These are phyloP conservation scores for Geotrypetes seraphini DNA, from an alignment of 2,797 vertebrate species.

Conservation along the genomic window DNA sequence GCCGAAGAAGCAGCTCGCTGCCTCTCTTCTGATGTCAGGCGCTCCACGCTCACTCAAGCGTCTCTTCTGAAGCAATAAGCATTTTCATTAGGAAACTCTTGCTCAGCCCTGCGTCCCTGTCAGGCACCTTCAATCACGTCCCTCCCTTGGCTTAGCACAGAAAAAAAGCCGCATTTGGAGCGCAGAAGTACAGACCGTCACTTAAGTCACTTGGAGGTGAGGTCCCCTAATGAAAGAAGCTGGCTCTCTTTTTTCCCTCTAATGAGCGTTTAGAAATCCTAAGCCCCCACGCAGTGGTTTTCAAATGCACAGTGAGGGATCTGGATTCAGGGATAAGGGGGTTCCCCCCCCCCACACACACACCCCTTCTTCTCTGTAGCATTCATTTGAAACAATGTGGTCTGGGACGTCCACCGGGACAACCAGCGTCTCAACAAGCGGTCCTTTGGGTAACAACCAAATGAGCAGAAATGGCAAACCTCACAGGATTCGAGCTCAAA, in stretches of 20 bases:
- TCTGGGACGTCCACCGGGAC: too few species aligned
- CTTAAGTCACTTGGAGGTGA: too few species aligned
- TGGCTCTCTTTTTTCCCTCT: background rate
- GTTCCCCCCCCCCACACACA: slow-evolving; percentile 14
- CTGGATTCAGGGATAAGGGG: slow-evolving; percentile 4
- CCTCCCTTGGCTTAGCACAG: too few species aligned
- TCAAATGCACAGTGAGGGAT: slow-evolving; percentile 21
- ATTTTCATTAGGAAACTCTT: too few species aligned
- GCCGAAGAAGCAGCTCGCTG: too few species aligned
- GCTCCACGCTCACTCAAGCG: slow-evolving; percentile 1
- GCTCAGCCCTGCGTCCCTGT: too few species aligned
- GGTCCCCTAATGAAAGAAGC: background rate
- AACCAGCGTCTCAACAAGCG: slow-evolving; percentile 15
- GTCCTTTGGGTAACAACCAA: slow-evolving; percentile 9
- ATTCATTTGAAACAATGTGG: too few species aligned
- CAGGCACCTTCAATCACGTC: too few species aligned
- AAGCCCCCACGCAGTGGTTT: slow-evolving; percentile 19
- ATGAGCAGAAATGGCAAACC: too few species aligned
- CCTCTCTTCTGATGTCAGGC: slow-evolving; percentile 10
- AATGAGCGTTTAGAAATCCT: slow-evolving; percentile 4
- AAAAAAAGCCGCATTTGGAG: too few species aligned
- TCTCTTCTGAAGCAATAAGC: slow-evolving; percentile 1
- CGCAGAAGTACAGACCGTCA: too few species aligned
- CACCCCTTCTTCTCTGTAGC: slow-evolving; percentile 10
- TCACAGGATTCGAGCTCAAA: too few species aligned